phyloP scores from a whole-genome alignment of 2,888 invertebrate genomes.

The Cheilosia grossa region DNA sequence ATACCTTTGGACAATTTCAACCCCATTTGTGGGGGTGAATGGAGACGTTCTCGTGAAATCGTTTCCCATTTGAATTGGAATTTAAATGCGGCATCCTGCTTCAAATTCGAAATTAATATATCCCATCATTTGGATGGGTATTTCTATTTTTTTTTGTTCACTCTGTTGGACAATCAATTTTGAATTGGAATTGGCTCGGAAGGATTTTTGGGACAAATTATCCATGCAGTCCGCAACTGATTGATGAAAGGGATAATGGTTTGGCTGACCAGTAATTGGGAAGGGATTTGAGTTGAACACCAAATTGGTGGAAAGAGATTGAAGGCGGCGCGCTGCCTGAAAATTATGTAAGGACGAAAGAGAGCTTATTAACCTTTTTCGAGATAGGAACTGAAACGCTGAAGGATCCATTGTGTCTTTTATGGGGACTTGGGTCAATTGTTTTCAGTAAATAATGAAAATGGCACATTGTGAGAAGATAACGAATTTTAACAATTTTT shows the following conservation, averaged over 20 bases:
- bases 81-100: slow-evolving; percentile 42
- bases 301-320: neutral
- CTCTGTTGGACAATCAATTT: slow-evolving; percentile 40
- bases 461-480: too few species aligned
- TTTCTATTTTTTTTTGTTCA: slow-evolving; percentile 11
- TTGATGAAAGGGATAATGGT: slow-evolving; percentile 43
- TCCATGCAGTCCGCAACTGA: slow-evolving; percentile 37
- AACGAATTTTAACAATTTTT: too few species aligned
- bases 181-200: slow-evolving; percentile 30
- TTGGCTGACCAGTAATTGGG: slow-evolving; percentile 39
- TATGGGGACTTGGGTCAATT: too few species aligned
- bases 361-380: too few species aligned
- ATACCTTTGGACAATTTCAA: neutral
- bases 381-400: too few species aligned
- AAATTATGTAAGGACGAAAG: too few species aligned
- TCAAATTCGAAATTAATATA: slow-evolving; percentile 56
- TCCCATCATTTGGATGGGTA: slow-evolving; percentile 11
- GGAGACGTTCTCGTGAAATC: slow-evolving; percentile 13
- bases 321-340: too few species aligned
- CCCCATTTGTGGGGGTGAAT: neutral
- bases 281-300: neutral
- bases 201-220: slow-evolving; percentile 32
- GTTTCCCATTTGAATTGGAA: slow-evolving; percentile 34
- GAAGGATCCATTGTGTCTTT: too few species aligned
- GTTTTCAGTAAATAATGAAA: too few species aligned